A percentile compares a stretch with the other conserved stretches of the same genome.
These are phyloP conservation scores for Danio kyathit DNA, from an alignment of 2,797 vertebrate genomes.

Conservation along the genomic window DNA sequence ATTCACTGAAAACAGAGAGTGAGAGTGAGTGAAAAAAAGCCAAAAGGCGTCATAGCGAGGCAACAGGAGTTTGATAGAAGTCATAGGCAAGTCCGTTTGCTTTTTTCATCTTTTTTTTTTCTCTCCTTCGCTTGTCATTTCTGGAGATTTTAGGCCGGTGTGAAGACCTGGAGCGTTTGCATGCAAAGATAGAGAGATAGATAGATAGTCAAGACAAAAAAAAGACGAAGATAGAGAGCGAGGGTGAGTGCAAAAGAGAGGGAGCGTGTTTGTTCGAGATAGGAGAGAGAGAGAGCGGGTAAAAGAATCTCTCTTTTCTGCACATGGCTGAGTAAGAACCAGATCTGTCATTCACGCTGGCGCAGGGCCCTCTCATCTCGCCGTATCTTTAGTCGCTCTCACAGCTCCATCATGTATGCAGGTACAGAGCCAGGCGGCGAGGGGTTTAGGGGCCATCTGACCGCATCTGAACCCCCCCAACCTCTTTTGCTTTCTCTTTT, in stretches of 20 bases:
- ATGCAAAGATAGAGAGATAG: constrained; percentile 12
- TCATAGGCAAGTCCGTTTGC: not conserved
- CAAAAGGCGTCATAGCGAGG: constrained; percentile 33
- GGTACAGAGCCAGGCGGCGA: constrained; percentile 62
- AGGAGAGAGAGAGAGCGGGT: constrained; percentile 58
- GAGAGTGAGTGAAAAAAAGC: constrained; percentile 41
- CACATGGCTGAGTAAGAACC: constrained; percentile 68
- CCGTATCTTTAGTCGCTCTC: constrained; percentile 48
- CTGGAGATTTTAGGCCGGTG: constrained; percentile 15
- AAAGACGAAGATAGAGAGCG: constrained; percentile 38
- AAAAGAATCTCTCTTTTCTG: constrained; percentile 56
- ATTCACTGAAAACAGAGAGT: constrained; percentile 37
- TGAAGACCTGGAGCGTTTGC: constrained; percentile 26
- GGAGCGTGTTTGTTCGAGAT: constrained; percentile 24
- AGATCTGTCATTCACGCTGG: constrained; percentile 73
- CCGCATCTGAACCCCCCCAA: constrained; percentile 49
- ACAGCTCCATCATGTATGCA: constrained; percentile 65
- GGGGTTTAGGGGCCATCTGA: constrained; percentile 38
- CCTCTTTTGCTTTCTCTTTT: constrained; percentile 38
- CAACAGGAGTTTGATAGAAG: constrained; percentile 40
- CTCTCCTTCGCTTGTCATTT: not conserved
- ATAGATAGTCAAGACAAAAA: constrained; percentile 36
- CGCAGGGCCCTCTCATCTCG: constrained; percentile 70
- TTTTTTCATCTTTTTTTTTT: not conserved
- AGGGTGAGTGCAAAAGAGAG: constrained; percentile 27